Conservation (phyloP, 53 echinoderm and acorn worm genomes). For the Henricia sp. region DNA sequence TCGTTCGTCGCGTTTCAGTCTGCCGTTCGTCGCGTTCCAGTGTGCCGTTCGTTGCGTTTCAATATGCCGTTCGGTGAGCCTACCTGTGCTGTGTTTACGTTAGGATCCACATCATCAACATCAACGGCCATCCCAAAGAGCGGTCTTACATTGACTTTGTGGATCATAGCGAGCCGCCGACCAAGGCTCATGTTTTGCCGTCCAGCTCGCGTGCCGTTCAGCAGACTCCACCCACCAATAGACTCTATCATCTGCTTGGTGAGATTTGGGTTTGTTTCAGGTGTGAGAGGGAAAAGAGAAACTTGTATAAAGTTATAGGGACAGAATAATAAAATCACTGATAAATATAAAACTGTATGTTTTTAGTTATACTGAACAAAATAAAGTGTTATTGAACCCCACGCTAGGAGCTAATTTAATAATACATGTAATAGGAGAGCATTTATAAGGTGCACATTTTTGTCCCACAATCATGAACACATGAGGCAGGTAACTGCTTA, state of each 20-base stretch:
- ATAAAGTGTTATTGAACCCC: no score
- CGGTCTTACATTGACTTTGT: constrained; percentile 41
- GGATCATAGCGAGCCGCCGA: constrained; percentile 31
- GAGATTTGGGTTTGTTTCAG: background rate
- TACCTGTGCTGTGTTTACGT: constrained; percentile 67
- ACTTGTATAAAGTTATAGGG: background rate
- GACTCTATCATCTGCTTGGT: constrained; percentile 59
- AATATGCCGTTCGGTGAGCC: background rate
- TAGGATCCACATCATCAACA: constrained; percentile 80
- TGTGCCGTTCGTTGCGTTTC: background rate
- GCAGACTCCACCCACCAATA: constrained; percentile 78
- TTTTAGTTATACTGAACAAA: background rate
- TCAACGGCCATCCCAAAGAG: constrained; percentile 70
- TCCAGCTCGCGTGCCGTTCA: constrained; percentile 37
- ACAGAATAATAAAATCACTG: background rate
- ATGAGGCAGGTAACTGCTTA: no score
- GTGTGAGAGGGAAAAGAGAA: background rate
- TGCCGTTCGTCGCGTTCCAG: background rate
- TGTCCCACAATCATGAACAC: no score
- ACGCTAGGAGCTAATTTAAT: no score
- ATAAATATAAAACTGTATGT: background rate
- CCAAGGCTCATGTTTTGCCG: constrained; percentile 29
- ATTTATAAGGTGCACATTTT: no score
- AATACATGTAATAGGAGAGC: no score
- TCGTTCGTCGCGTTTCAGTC: no score